A percentile compares a stretch with the other conserved stretches of the same genome.
Conservation (phyloP, 2,888 invertebrate genomes). For the Clistopyga incitator region DNA sequence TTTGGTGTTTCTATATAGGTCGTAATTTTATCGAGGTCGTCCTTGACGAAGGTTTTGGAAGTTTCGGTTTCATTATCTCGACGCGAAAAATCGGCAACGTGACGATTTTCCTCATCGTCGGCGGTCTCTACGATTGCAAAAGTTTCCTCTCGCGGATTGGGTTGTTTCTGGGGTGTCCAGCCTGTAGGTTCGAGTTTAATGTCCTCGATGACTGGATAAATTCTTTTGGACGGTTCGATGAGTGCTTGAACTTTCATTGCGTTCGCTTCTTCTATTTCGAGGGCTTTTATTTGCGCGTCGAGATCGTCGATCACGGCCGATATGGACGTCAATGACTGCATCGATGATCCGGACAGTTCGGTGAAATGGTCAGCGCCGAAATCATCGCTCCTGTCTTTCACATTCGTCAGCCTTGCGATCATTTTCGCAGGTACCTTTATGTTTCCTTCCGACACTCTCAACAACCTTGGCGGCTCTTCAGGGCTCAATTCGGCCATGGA, state of each 20-base stretch:
- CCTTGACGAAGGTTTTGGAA: constrained; percentile 14
- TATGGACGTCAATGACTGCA: constrained; percentile 38
- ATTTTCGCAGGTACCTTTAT: constrained; percentile 23
- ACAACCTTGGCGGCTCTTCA: not conserved
- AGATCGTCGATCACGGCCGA: constrained; percentile 61
- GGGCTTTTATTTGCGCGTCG: constrained; percentile 57
- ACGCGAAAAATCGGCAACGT: not conserved
- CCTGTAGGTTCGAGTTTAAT: constrained; percentile 37
- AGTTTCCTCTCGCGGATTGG: not conserved
- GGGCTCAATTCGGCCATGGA: not conserved
- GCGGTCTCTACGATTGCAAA: not conserved
- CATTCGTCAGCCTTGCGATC: constrained; percentile 15
- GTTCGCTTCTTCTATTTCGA: constrained; percentile 47
- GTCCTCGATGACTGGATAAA: constrained; percentile 53
- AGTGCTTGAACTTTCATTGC: constrained; percentile 7
- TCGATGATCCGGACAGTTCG: constrained; percentile 33
- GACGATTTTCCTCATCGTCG: not conserved
- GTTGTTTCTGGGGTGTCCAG: constrained; percentile 18
- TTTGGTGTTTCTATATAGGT: constrained; percentile 58
- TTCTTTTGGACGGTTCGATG: constrained; percentile 10
- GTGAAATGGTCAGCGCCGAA: not conserved
- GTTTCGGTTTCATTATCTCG: not conserved
- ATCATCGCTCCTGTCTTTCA: constrained; percentile 15
- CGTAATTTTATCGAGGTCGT: constrained; percentile 31
- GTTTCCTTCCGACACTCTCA: constrained; percentile 17